Evolutionary conservation across 2,797 vertebrate species (phyloP).

Genomic region (Hydrolagus colliei): DNA sequence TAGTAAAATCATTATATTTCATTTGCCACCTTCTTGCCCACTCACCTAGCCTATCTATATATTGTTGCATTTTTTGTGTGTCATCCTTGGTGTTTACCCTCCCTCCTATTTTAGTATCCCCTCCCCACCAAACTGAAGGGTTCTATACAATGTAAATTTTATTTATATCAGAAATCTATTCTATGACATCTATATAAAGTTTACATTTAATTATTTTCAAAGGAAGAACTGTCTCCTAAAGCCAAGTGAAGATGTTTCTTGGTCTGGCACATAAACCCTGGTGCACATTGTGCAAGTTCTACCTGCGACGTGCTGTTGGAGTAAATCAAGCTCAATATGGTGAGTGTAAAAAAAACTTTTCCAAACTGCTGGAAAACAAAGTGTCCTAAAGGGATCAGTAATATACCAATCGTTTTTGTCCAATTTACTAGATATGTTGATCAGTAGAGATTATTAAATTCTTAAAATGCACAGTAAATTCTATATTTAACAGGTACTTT

Average conservation of each 20-base stretch:
- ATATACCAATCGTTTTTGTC: background rate
- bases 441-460: background rate
- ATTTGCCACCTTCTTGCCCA: no score
- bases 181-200: background rate
- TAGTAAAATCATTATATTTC: no score
- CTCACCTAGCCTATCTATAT: no score
- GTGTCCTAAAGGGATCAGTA: background rate
- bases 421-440: background rate
- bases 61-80: no score
- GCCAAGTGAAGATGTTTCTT: constrained; percentile 58
- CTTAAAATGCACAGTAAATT: background rate
- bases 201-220: background rate
- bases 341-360: constrained; percentile 42
- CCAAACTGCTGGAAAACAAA: background rate
- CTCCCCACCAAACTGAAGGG: no score
- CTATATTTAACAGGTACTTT: background rate
- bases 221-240: constrained; percentile 26
- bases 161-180: no score
- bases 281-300: constrained; percentile 61
- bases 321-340: constrained; percentile 42
- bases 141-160: no score
- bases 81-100: no score
- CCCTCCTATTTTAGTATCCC: no score
- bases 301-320: constrained; percentile 51
- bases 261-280: constrained; percentile 62